These are phyloP conservation scores for Xiphydria camelus DNA, from an alignment of 2,888 invertebrate species.

Conservation along the genomic window DNA sequence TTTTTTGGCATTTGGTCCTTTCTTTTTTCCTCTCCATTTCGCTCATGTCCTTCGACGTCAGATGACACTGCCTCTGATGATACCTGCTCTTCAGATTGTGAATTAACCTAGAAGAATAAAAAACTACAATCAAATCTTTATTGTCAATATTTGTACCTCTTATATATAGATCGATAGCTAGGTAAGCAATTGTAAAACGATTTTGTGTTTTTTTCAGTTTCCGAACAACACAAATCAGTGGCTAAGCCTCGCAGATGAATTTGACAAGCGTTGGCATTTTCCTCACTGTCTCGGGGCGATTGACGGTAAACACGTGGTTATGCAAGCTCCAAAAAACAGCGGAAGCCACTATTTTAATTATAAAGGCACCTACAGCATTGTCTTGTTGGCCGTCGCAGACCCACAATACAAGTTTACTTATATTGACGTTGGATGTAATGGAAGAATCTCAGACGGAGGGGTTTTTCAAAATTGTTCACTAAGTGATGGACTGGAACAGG, in stretches of 20 bases:
- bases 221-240: constrained; percentile 19
- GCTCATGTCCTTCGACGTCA: too few relatives aligned
- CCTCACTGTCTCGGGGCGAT: constrained; percentile 26
- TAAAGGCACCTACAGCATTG: constrained; percentile 32
- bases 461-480: constrained; percentile 8
- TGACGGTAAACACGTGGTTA: constrained; percentile 31
- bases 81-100: too few relatives aligned
- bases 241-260: constrained; percentile 14
- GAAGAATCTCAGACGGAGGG: too few relatives aligned
- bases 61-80: too few relatives aligned
- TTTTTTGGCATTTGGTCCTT: too few relatives aligned
- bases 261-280: constrained; percentile 28
- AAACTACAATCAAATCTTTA: too few relatives aligned
- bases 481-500: constrained; percentile 5
- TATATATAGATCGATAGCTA: too few relatives aligned
- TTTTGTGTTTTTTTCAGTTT: constrained; percentile 21
- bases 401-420: constrained; percentile 32
- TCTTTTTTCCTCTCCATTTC: too few relatives aligned
- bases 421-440: constrained; percentile 33
- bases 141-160: too few relatives aligned
- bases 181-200: too few relatives aligned
- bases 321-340: constrained; percentile 22
- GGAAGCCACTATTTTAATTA: constrained; percentile 37
- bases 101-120: too few relatives aligned
- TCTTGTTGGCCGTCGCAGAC: constrained; percentile 34